Evolutionary conservation across 30 jellyfish, hydroid and myxozoan species (phyloP).

Genomic region (Chrysaora quinquecirrha): DNA sequence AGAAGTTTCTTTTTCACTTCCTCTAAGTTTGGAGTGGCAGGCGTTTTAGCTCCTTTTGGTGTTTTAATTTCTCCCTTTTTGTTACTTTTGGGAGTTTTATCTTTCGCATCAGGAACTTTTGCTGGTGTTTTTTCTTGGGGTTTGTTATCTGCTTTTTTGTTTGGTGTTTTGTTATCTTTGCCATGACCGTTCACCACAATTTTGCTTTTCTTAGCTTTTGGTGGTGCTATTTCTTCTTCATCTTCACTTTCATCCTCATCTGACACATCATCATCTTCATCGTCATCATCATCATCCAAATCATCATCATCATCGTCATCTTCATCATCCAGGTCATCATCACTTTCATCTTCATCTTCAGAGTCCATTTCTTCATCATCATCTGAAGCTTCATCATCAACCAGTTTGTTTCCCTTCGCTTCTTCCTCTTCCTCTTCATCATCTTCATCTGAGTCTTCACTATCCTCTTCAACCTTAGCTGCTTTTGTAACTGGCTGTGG

Average conservation of each 20-base stretch:
- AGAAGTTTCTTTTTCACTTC: conserved; percentile 46
- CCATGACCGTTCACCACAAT: conserved; percentile 32
- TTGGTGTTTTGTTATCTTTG: conserved; percentile 41
- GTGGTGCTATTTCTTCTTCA: conserved; percentile 54
- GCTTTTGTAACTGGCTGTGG: neutral
- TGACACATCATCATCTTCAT: conserved; percentile 25
- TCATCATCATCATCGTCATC: conserved; percentile 63
- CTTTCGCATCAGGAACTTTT: neutral
- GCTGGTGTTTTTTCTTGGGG: neutral
- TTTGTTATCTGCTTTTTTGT: conserved; percentile 17
- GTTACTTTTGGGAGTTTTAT: conserved; percentile 55
- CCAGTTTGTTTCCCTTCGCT: neutral
- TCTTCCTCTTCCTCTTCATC: conserved; percentile 13
- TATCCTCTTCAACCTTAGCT: conserved; percentile 17
- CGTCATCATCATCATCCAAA: conserved; percentile 51
- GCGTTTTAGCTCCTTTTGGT: conserved; percentile 38
- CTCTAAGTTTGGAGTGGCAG: conserved; percentile 42
- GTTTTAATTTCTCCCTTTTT: conserved; percentile 23
- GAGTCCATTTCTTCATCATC: conserved; percentile 67
- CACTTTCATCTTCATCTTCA: conserved; percentile 74
- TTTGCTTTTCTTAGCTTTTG: conserved; percentile 60
- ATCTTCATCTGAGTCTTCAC: conserved; percentile 48
- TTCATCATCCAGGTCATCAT: too few species aligned
- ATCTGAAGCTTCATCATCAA: conserved; percentile 40
- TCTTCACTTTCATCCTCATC: conserved; percentile 44